Evolutionary conservation across 2,113 vertebrate genomes (phyloP), one percentile per base, ranked within the genome.

Genomic region (Labrus mixtus): DNA sequence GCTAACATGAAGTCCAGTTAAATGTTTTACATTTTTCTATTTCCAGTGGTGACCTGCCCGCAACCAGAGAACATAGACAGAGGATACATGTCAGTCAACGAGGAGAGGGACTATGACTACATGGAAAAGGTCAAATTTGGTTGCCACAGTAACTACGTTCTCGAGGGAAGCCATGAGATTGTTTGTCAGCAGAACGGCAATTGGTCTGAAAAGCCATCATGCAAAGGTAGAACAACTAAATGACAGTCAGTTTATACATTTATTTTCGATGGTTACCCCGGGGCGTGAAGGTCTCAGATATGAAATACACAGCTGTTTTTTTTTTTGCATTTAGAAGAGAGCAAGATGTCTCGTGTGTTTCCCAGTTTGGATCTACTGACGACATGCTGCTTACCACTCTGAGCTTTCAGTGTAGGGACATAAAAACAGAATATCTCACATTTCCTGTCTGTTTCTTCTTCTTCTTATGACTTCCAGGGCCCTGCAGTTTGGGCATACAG

Each of bases 201-300:
- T 0, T 93, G 92, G 92, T 92, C 92, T 65, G 69, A 85, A 29
- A 88, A 73, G 68, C 92, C 92, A 51, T 85, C 76, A n/a, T 93
- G 92, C 80, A 90, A 83, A 17, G 86, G 92, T 93, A 84, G 2
- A 10, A 13, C 23, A 22, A 33, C 23, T 6, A 41, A 33, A 45
- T 55, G 12, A 19, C 39, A 8, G 1, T 10, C 25, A 25, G 4
- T n/a, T n/a, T n/a, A n/a, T n/a, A n/a, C n/a, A n/a, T n/a, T n/a
- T n/a, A n/a, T n/a, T n/a, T n/a, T n/a, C n/a, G n/a, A 33, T 33
- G 29, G 6, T 4, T 33, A 33, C 29, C 29, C 29, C 6, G 29
- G 6, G 29, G 29, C 6, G 29, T 33, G 29, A 33, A 33, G 1
- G 29, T 33, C 29, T 33, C 29, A 33, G 6, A 33, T 33, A 33